Conservation (phyloP, 2,113 vertebrate species). For the Panthera uncia region DNA sequence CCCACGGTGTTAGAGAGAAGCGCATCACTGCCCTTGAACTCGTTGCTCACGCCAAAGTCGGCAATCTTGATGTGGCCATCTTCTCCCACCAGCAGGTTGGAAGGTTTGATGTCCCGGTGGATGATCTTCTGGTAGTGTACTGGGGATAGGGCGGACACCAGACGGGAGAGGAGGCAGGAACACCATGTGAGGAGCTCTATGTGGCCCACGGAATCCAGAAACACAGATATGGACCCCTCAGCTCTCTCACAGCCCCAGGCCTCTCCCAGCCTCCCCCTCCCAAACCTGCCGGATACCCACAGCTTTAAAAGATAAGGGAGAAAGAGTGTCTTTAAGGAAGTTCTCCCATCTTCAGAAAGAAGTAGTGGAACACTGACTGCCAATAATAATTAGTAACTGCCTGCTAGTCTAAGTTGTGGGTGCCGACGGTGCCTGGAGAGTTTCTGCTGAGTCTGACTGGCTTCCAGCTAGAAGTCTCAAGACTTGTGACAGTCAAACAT, state of each 20-base stretch:
- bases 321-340: not conserved
- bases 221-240: not conserved
- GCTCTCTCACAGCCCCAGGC: not conserved
- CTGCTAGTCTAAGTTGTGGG: not conserved
- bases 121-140: conserved; percentile 99
- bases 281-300: not conserved
- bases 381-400: not conserved
- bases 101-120: conserved; percentile 97
- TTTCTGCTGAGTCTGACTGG: not conserved
- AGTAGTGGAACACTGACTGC: not conserved
- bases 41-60: conserved; percentile 97
- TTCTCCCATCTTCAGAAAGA: not conserved
- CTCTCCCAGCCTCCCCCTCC: not conserved
- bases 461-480: not conserved
- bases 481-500: not conserved
- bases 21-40: conserved; percentile 96
- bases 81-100: conserved; percentile 96
- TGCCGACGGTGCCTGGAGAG: not conserved
- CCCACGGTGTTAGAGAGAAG: conserved; percentile 97
- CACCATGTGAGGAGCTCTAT: not conserved
- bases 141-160: conserved; percentile 67
- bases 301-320: not conserved
- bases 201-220: not conserved
- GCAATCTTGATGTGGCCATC: conserved; percentile 97
- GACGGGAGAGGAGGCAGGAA: not conserved